Conservation (phyloP, 2,113 vertebrate species). For the Mellivora capensis region DNA sequence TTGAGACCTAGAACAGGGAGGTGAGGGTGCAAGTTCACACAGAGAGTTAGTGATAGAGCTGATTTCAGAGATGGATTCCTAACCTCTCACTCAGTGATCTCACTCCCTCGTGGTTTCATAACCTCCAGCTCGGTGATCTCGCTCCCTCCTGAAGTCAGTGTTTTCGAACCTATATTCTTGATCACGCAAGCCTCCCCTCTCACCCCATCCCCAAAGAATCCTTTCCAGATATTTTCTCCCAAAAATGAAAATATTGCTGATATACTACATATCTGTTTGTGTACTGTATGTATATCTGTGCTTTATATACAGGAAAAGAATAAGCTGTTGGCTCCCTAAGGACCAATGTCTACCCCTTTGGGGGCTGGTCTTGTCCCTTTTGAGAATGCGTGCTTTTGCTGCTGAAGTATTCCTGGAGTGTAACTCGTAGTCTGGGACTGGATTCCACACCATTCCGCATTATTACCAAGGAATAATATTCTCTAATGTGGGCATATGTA, state of each 20-base stretch:
- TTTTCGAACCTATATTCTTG: neutral
- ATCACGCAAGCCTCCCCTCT: neutral
- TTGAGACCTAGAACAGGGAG: neutral
- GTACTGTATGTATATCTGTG: neutral
- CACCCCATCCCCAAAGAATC: rapidly evolving
- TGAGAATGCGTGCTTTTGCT: neutral
- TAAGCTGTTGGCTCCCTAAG: neutral
- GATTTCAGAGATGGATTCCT: neutral
- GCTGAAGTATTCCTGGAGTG: neutral
- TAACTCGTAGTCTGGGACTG: neutral
- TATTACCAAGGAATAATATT: neutral
- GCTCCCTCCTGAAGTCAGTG: neutral
- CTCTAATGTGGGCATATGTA: neutral
- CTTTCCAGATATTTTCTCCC: neutral
- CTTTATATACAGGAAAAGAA: neutral
- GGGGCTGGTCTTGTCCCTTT: neutral
- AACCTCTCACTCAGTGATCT: neutral
- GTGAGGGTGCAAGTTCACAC: neutral
- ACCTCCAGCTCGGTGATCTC: neutral
- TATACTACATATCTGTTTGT: neutral
- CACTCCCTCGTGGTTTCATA: neutral
- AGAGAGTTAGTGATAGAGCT: neutral
- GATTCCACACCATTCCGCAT: neutral
- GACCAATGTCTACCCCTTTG: neutral
- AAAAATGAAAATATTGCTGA: neutral